Conservation (phyloP, 1,140 invertebrate species). For the Dreissena polymorpha region DNA sequence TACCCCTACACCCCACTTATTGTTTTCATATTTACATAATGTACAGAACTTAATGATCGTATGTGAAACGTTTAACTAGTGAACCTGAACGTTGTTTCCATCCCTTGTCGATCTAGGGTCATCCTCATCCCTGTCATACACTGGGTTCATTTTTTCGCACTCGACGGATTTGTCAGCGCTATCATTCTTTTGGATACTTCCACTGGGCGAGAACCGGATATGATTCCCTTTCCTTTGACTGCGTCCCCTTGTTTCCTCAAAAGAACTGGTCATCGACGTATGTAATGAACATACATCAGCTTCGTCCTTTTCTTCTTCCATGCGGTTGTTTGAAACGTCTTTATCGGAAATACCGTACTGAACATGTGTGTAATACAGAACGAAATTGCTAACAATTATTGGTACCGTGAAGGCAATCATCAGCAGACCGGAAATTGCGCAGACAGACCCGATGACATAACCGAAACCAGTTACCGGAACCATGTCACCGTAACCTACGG, state of each 20-base stretch:
- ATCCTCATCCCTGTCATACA: constrained; percentile 5
- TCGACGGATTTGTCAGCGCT: not conserved
- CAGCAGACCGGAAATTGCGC: constrained; percentile 96
- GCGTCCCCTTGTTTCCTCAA: not conserved
- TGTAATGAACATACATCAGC: constrained; percentile 44
- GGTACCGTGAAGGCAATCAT: constrained; percentile 94
- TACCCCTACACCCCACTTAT: constrained; percentile 74
- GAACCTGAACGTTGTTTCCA: not conserved
- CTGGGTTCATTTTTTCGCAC: not conserved
- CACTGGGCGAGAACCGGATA: not conserved
- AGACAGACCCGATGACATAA: constrained; percentile 92
- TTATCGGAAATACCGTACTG: constrained; percentile 73
- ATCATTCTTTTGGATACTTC: not conserved
- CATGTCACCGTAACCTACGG: constrained; percentile 98
- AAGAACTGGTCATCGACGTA: constrained; percentile 16
- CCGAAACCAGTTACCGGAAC: constrained; percentile 82
- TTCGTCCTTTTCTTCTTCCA: constrained; percentile 21
- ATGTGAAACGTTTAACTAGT: not conserved
- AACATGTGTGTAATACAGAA: constrained; percentile 79
- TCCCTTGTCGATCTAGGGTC: constrained; percentile 19
- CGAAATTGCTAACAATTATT: constrained; percentile 79
- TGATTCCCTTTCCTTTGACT: not conserved
- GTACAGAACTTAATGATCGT: constrained; percentile 95
- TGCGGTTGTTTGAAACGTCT: constrained; percentile 17
- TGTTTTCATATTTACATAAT: constrained; percentile 74